A percentile compares a stretch with the other conserved stretches of the same genome.
These are phyloP conservation scores for Cinara cedri DNA, from an alignment of 2,888 invertebrate species.

Conservation along the genomic window DNA sequence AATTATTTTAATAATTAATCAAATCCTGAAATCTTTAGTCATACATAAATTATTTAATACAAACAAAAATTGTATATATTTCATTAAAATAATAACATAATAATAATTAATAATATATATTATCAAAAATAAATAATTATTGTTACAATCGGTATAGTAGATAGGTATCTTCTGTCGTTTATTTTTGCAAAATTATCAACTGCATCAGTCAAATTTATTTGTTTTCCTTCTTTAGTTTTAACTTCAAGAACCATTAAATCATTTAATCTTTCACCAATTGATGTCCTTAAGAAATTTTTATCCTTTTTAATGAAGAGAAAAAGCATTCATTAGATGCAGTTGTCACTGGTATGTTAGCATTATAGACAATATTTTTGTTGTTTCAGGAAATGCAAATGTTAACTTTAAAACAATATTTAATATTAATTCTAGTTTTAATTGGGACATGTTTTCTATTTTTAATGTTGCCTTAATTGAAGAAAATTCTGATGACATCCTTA, in stretches of 20 bases:
- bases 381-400: neutral
- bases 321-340: constrained; percentile 24
- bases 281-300: constrained; percentile 20
- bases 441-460: neutral
- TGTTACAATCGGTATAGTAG: constrained; percentile 1
- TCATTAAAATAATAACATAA: too few species aligned
- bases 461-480: too few species aligned
- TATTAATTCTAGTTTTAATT: neutral
- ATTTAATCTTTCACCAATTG: constrained; percentile 27
- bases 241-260: constrained; percentile 33
- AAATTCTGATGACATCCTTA: too few species aligned
- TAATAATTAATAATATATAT: too few species aligned
- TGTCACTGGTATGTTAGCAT: constrained; percentile 8
- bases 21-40: too few species aligned
- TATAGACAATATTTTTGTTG: too few species aligned
- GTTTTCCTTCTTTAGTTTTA: constrained; percentile 1
- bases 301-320: constrained; percentile 15
- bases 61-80: too few species aligned
- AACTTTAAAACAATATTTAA: too few species aligned
- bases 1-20: too few species aligned
- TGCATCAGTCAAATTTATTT: constrained; percentile 1
- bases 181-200: constrained; percentile 24
- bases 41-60: too few species aligned
- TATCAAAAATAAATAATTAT: too few species aligned
- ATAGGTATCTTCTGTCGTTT: neutral